A percentile compares a stretch with the other conserved stretches of the same genome.
Evolutionary conservation across 1,140 invertebrate species (phyloP).

Genomic region (Penaeus vannamei): DNA sequence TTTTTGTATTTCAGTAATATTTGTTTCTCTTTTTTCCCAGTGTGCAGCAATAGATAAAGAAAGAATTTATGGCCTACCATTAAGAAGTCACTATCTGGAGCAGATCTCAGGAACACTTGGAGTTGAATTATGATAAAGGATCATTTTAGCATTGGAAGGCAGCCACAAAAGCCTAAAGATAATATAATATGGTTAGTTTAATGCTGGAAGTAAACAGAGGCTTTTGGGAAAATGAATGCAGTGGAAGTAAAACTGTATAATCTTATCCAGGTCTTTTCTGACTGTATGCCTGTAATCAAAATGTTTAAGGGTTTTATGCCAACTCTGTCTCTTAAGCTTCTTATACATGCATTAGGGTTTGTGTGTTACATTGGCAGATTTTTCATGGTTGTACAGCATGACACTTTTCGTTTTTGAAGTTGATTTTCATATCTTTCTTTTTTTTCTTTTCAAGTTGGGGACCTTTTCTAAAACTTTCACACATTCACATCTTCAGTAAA

Average conservation of each 20-base stretch:
- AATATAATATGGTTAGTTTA: neutral
- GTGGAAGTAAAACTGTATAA: neutral
- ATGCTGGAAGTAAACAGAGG: no score
- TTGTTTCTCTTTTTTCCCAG: constrained; percentile 70
- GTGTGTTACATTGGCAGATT: no score
- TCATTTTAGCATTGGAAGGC: neutral
- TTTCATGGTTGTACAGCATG: no score
- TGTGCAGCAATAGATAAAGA: constrained; percentile 75
- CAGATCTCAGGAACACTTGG: constrained; percentile 74
- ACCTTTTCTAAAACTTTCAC: no score
- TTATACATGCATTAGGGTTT: no score
- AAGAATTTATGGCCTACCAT: constrained; percentile 74
- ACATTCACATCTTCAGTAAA: no score
- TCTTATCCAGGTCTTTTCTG: neutral
- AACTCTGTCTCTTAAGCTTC: no score
- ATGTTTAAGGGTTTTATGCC: neutral
- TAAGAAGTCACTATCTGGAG: constrained; percentile 75
- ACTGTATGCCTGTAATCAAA: neutral
- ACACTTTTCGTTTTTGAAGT: no score
- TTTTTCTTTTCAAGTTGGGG: no score
- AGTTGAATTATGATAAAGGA: constrained; percentile 67
- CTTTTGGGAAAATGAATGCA: neutral
- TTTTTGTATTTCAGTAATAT: neutral
- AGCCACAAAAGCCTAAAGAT: neutral
- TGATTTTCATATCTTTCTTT: no score